Base-by-base conservation (phyloP, 30 jellyfish, hydroid and myxozoan species). In the Sanderia malayensis region DNA sequence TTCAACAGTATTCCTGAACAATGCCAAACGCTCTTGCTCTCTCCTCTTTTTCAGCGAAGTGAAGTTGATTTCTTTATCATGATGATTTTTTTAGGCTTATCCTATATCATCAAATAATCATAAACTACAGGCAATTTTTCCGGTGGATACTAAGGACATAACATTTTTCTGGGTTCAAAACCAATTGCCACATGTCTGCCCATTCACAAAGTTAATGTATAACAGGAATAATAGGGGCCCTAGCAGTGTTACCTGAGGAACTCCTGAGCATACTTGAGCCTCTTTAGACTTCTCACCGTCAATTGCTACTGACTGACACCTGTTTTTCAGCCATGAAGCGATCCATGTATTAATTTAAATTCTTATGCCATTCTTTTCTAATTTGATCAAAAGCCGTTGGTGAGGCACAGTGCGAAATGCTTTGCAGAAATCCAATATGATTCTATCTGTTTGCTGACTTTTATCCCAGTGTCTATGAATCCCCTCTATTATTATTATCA, bases 221-320 rank as follows among this genome's bases (percentile, higher is more conserved):
- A 74, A 55, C 67, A 74, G 44, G 81, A 27, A 74, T 24, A 60
- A 60, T 58, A 57, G 59, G 1, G 82, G 80, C 11, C 80, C 80
- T 31, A 74, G 20, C 59, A 60, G 45, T 9, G 67, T 34, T 58
- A 83, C 87, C 73, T 74, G 82, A 23, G 87, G 80, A 18, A 74
- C 87, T 3, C 80, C 87, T 0, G 79, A 58, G 73, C 27, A 32
- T 25, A 74, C 79, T 58, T 44, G 87, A 28, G 52, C 79, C 59
- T 74, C 68, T 29, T 59, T 59, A 58, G 87, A 74, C 79, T 33
- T 55, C 44, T 63, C 66, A 45, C 81, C 64, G 20, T 74, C 66
- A 25, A 74, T 58, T 33, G 59, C 66, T 34, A 74, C 87, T 20
- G 81, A n/a, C 79, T 74, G 80, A 55, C 81, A 61, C 1, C 73